A percentile compares a stretch with the other conserved stretches of the same genome.
phyloP scores from a whole-genome alignment of 2,888 invertebrate genomes.

The Tenodera sinensis region DNA sequence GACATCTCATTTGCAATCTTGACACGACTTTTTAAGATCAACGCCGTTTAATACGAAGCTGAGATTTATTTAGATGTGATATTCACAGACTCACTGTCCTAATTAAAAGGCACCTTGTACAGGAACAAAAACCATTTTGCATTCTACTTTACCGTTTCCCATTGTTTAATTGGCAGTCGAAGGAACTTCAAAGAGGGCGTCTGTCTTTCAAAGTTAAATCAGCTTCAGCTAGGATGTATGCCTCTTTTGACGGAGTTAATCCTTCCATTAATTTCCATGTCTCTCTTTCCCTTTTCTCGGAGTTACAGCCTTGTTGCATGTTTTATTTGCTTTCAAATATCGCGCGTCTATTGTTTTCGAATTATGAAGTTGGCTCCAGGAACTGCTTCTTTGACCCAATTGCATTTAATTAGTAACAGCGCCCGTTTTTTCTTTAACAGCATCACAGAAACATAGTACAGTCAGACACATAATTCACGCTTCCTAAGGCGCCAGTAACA shows the following conservation, averaged over 20 bases:
- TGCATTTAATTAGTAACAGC: not conserved
- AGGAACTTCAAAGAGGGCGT: not conserved
- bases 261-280: not conserved
- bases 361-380: not conserved
- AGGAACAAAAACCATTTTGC: no score
- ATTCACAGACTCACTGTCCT: no score
- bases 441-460: not conserved
- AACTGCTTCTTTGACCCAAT: not conserved
- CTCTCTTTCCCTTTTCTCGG: not conserved
- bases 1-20: no score
- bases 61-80: no score
- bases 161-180: not conserved
- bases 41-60: no score
- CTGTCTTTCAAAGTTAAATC: not conserved
- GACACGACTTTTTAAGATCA: no score
- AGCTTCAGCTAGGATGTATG: not conserved
- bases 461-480: not conserved
- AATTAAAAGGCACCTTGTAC: no score
- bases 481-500: not conserved
- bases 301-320: not conserved
- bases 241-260: not conserved
- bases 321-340: not conserved
- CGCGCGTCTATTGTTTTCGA: not conserved
- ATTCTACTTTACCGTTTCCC: not conserved
- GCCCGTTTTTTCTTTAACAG: not conserved